Percentiles rank a stretch among this genome's conserved stretches.
Evolutionary conservation across 2,113 vertebrate genomes (phyloP).

Genomic region (Butorides virescens): DNA sequence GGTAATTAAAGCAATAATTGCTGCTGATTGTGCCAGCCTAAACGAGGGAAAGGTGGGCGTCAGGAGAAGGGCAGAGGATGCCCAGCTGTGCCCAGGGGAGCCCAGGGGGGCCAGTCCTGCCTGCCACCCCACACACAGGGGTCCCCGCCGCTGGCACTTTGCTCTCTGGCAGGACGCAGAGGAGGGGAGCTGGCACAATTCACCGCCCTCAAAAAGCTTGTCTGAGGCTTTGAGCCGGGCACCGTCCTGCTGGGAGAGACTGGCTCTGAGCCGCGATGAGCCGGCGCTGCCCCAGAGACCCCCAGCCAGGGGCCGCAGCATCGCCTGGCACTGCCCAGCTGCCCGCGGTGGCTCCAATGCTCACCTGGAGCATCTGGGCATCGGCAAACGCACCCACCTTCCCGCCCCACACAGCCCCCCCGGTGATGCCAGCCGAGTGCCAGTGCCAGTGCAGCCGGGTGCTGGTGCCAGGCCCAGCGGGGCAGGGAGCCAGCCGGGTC

Average conservation of each 20-base stretch:
- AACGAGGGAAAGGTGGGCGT: conserved; percentile 53
- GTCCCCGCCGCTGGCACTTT: not conserved
- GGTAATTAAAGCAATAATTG: conserved; percentile 82
- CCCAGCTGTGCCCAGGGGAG: not conserved
- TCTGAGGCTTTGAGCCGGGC: not conserved
- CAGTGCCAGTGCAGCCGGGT: not conserved
- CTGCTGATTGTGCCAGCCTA: conserved; percentile 72
- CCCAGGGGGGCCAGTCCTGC: not conserved
- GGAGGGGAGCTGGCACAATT: not conserved
- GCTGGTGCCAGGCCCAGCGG: not conserved
- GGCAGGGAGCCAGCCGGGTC: not conserved
- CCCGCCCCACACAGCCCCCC: not conserved
- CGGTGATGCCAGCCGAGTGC: fast-evolving
- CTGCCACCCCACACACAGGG: not conserved
- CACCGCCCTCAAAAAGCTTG: not conserved
- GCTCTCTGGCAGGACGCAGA: not conserved
- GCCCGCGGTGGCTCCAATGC: not conserved
- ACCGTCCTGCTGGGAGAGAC: not conserved
- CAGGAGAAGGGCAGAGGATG: not conserved
- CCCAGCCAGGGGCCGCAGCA: not conserved
- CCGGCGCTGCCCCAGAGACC: not conserved
- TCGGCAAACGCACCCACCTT: fast-evolving
- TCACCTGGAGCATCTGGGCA: not conserved
- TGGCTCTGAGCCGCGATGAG: not conserved
- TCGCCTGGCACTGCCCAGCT: not conserved